Evolutionary conservation across 2,113 vertebrate species (phyloP).

Genomic region (Pagrus major): DNA sequence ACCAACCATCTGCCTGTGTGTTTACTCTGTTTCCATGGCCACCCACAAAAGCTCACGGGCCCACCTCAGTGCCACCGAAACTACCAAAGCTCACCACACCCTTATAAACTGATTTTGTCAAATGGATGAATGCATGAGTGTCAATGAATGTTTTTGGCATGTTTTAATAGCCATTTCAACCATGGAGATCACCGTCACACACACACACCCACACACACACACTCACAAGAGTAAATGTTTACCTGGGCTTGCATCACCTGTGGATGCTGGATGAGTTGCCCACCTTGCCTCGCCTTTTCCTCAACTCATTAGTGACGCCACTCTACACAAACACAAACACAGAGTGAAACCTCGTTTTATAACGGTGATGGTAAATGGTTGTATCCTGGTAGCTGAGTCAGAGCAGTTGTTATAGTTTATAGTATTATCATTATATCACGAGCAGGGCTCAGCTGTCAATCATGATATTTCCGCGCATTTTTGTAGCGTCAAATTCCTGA

Average conservation of each 20-base stretch:
- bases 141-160: conserved; percentile 24
- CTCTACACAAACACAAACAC: neutral
- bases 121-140: conserved; percentile 12
- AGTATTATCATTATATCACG: no score
- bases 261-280: conserved; percentile 31
- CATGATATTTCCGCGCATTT: no score
- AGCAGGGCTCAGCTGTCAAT: no score
- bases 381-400: conserved; percentile 11
- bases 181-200: neutral
- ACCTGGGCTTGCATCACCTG: conserved; percentile 59
- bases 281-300: conserved; percentile 55
- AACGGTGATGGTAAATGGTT: conserved; percentile 3
- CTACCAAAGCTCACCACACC: conserved; percentile 55
- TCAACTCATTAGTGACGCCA: conserved; percentile 15
- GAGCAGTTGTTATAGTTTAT: no score
- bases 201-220: neutral
- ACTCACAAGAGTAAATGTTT: conserved; percentile 41
- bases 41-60: conserved; percentile 55
- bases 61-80: conserved; percentile 57
- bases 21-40: conserved; percentile 70
- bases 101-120: conserved; percentile 14
- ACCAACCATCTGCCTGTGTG: conserved; percentile 63
- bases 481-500: no score
- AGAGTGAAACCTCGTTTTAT: conserved; percentile 14
- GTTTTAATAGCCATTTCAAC: conserved; percentile 17